Evolutionary conservation across 2,888 invertebrate species (phyloP).

Genomic region (Tuta absoluta): DNA sequence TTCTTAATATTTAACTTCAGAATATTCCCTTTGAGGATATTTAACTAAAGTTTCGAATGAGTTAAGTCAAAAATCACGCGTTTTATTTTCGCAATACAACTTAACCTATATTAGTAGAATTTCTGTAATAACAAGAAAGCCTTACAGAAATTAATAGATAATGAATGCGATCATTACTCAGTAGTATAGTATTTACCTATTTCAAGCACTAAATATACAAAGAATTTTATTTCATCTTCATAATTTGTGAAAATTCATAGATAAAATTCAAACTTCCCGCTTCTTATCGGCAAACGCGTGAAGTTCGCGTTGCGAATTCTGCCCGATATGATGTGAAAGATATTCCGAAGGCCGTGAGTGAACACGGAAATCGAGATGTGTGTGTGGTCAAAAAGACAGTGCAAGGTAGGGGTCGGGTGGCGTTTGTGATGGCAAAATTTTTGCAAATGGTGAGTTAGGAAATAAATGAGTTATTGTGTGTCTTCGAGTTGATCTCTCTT

Average conservation of each 20-base stretch:
- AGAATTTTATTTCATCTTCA: not conserved
- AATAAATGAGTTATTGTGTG: conserved; percentile 67
- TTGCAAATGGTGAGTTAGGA: conserved; percentile 88
- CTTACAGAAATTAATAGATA: not conserved
- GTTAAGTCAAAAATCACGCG: conserved; percentile 8
- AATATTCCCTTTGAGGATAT: not conserved
- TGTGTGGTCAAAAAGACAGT: conserved; percentile 85
- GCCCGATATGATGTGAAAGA: conserved; percentile 84
- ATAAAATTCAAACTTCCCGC: conserved; percentile 75
- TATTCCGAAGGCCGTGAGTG: conserved; percentile 85
- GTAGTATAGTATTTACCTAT: not conserved
- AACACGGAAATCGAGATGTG: conserved; percentile 82
- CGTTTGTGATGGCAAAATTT: conserved; percentile 90
- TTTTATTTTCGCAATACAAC: conserved; percentile 12
- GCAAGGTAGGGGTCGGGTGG: conserved; percentile 89
- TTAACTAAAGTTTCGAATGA: too few relatives aligned
- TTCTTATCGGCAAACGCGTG: conserved; percentile 69
- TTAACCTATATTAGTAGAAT: conserved; percentile 12
- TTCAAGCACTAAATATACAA: not conserved
- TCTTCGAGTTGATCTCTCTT: conserved; percentile 57
- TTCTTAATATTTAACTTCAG: not conserved
- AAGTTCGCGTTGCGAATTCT: conserved; percentile 82
- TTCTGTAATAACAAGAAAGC: not conserved
- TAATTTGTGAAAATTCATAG: conserved; percentile 35
- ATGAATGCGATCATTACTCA: not conserved